phyloP scores from a whole-genome alignment of 2,113 vertebrate genomes.

The Tachycineta bicolor region DNA sequence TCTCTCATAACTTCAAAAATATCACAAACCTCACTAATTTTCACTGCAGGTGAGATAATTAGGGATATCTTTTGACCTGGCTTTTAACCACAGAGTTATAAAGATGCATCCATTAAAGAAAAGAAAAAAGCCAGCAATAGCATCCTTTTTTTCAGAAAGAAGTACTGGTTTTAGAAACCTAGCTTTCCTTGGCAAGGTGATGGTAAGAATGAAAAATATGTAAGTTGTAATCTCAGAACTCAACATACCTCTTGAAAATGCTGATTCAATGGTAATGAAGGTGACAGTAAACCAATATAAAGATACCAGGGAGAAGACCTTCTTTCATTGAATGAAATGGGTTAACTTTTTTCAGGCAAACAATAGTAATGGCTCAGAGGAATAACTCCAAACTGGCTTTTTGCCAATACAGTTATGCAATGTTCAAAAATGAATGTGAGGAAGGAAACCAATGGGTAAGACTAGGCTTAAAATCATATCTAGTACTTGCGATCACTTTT shows the following conservation, averaged over 20 bases:
- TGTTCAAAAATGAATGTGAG: background rate
- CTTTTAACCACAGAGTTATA: background rate
- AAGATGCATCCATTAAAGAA: background rate
- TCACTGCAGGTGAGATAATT: background rate
- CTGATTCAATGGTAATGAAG: constrained; percentile 38
- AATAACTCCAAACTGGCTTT: background rate
- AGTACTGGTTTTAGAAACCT: background rate
- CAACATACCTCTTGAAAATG: background rate
- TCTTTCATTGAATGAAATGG: background rate
- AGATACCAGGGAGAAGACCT: background rate
- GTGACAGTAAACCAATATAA: constrained; percentile 29
- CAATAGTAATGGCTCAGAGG: background rate
- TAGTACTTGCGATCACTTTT: background rate
- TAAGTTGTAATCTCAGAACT: background rate
- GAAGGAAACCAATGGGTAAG: background rate
- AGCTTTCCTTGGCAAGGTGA: background rate
- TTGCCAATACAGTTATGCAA: background rate
- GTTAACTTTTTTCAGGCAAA: background rate
- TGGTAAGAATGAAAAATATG: background rate
- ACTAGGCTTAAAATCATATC: background rate
- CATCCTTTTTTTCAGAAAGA: background rate
- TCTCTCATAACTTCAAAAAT: background rate
- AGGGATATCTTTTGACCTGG: background rate
- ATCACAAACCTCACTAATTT: background rate
- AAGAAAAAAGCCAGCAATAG: background rate